A percentile compares a stretch with the other conserved stretches of the same genome.
phyloP scores from a whole-genome alignment of 1,140 invertebrate species.

The Anadara kagoshimensis region DNA sequence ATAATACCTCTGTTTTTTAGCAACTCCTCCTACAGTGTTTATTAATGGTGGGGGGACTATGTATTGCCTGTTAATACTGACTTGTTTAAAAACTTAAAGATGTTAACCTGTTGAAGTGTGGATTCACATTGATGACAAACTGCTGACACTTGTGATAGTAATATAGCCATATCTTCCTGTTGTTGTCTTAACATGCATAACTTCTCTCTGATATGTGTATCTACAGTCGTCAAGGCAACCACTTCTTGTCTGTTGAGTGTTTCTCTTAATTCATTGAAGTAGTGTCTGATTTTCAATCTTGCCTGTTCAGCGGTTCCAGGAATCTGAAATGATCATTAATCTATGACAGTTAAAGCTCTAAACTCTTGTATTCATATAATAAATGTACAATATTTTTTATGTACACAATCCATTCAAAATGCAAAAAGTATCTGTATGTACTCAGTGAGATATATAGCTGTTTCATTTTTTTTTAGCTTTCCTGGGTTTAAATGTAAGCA shows the following conservation, averaged over 20 bases:
- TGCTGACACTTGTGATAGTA: slow-evolving; percentile 78
- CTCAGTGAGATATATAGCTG: too few species aligned
- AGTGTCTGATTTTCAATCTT: slow-evolving; percentile 75
- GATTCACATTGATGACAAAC: slow-evolving; percentile 79
- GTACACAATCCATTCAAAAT: too few species aligned
- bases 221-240: slow-evolving; percentile 77
- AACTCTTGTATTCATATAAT: too few species aligned
- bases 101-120: slow-evolving; percentile 73
- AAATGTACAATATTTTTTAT: too few species aligned
- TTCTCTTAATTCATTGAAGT: slow-evolving; percentile 78
- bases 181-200: slow-evolving; percentile 78
- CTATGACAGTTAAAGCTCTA: background rate
- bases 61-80: too few species aligned
- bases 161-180: slow-evolving; percentile 78
- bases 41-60: too few species aligned
- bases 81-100: too few species aligned
- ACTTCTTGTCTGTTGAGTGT: slow-evolving; percentile 78
- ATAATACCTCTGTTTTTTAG: too few species aligned
- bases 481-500: too few species aligned
- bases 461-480: too few species aligned
- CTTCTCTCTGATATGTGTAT: slow-evolving; percentile 78
- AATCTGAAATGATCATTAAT: slow-evolving; percentile 47
- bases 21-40: too few species aligned
- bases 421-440: too few species aligned
- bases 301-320: slow-evolving; percentile 75